A percentile compares a stretch with the other conserved stretches of the same genome.
Conservation (phyloP, 2,113 vertebrate genomes). For the Spermophilus dauricus region DNA sequence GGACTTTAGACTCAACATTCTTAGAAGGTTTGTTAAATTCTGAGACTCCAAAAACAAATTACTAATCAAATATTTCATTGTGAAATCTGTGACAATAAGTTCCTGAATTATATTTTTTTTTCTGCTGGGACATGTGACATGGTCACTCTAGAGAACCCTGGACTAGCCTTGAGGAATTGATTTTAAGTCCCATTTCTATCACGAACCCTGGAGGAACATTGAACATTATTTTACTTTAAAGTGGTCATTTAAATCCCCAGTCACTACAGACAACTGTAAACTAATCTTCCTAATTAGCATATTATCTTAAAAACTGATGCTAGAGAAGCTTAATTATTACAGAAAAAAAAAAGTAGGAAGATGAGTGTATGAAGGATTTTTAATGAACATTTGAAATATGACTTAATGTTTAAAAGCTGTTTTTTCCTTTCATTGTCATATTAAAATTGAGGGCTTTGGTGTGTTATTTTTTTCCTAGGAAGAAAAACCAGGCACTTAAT, state of each 20-base stretch:
- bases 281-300: not conserved
- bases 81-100: not conserved
- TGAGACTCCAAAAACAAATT: not conserved
- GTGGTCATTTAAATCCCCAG: not conserved
- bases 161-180: not conserved
- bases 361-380: not conserved
- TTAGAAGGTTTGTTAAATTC: not conserved
- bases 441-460: not conserved
- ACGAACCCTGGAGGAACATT: accelerated
- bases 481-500: not conserved
- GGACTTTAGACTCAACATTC: not conserved
- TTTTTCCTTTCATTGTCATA: not conserved
- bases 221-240: not conserved
- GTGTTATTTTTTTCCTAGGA: not conserved
- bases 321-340: not conserved
- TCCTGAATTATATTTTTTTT: not conserved
- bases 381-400: not conserved
- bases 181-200: not conserved
- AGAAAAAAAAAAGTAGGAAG: not conserved
- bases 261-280: not conserved
- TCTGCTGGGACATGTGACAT: not conserved
- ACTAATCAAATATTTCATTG: not conserved
- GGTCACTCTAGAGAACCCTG: not conserved
- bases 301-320: not conserved
- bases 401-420: not conserved